A percentile compares a stretch with the other conserved stretches of the same genome.
These are phyloP conservation scores for Drosophila varians DNA, from an alignment of 1,140 invertebrate species.

Conservation along the genomic window DNA sequence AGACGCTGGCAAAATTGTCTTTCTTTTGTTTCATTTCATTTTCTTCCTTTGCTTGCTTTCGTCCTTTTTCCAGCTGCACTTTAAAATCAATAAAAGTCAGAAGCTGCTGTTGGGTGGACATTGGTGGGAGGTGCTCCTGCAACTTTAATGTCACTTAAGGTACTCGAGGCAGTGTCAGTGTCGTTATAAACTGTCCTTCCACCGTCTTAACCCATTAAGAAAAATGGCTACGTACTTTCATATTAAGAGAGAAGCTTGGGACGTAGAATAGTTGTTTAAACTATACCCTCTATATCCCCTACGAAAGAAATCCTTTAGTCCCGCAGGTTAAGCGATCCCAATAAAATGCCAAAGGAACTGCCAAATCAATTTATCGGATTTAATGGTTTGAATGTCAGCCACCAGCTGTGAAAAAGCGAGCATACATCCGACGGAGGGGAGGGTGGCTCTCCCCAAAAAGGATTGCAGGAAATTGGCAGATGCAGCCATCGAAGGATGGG, in stretches of 20 bases:
- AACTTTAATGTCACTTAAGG: slow-evolving; percentile 68
- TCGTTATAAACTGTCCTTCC: neutral
- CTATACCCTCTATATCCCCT: neutral
- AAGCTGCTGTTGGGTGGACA: slow-evolving; percentile 20
- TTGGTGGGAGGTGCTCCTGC: slow-evolving; percentile 16
- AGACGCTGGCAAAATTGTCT: slow-evolving; percentile 24
- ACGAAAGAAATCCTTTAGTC: neutral
- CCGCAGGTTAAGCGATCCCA: neutral
- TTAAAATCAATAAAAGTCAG: slow-evolving; percentile 65
- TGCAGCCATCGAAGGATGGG: slow-evolving; percentile 26
- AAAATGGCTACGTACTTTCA: neutral
- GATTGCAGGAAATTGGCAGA: slow-evolving; percentile 65
- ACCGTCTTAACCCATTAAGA: neutral
- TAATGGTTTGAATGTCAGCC: slow-evolving; percentile 48
- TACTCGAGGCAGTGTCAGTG: slow-evolving; percentile 53
- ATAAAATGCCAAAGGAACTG: slow-evolving; percentile 2
- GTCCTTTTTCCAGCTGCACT: slow-evolving; percentile 41
- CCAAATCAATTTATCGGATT: slow-evolving; percentile 29
- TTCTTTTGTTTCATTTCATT: slow-evolving; percentile 4
- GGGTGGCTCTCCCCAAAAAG: slow-evolving; percentile 19
- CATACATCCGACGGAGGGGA: neutral
- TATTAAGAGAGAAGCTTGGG: neutral
- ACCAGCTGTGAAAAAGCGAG: slow-evolving; percentile 13
- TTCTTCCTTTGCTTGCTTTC: slow-evolving; percentile 2
- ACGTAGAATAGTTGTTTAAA: neutral